A percentile compares a stretch with the other conserved stretches of the same genome.
phyloP scores from a whole-genome alignment of 2,113 vertebrate genomes.

The Plotosus lineatus region DNA sequence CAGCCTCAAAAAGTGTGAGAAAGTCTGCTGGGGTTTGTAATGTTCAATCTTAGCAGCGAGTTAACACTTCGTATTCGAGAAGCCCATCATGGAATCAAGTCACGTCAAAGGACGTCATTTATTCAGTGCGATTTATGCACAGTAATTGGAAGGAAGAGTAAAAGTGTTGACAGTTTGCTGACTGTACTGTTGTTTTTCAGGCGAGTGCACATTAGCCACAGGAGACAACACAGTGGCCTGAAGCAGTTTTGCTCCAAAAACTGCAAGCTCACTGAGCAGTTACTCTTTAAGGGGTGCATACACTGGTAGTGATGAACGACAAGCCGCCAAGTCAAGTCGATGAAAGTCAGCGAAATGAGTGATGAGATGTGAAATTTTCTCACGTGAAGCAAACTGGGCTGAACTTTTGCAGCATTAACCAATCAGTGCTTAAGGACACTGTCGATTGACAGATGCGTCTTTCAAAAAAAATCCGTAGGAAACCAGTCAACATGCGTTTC shows the following conservation, averaged over 20 bases:
- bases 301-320: no score
- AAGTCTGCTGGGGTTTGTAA: slow-evolving; percentile 29
- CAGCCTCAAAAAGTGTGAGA: slow-evolving; percentile 6
- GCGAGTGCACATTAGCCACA: neutral
- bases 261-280: neutral
- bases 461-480: no score
- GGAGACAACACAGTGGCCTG: neutral
- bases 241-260: slow-evolving; percentile 1
- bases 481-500: no score
- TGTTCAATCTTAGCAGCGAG: slow-evolving; percentile 19
- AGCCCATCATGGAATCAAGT: neutral
- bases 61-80: neutral
- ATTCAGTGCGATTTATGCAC: neutral
- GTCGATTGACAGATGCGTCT: no score
- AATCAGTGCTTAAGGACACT: no score
- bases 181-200: neutral
- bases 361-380: no score
- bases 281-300: no score
- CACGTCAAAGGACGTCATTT: no score
- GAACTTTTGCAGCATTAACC: no score
- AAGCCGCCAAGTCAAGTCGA: no score
- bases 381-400: no score
- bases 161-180: slow-evolving; percentile 5
- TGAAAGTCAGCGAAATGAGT: no score
- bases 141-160: neutral